A percentile compares a stretch with the other conserved stretches of the same genome.
Conservation (phyloP, 2,113 vertebrate genomes). For the Clinocottus analis region DNA sequence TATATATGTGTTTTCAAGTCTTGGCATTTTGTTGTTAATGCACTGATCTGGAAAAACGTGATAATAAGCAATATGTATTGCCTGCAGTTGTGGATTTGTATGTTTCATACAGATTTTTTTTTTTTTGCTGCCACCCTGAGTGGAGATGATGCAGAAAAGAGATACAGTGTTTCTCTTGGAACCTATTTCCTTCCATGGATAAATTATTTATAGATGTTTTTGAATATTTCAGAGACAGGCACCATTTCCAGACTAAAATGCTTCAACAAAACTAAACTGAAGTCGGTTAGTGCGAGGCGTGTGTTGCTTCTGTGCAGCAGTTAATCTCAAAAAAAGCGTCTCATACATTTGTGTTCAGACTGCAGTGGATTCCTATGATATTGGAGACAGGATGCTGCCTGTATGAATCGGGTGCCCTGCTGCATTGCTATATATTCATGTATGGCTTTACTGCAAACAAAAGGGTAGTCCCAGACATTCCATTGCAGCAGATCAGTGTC, state of each 20-base stretch:
- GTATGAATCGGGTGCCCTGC: constrained; percentile 61
- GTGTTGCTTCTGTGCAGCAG: constrained; percentile 12
- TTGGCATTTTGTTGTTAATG: constrained; percentile 4
- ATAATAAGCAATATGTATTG: background rate
- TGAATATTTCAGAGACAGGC: constrained; percentile 82
- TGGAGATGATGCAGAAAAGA: constrained; percentile 56
- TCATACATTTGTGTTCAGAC: constrained; percentile 54
- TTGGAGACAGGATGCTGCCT: constrained; percentile 59
- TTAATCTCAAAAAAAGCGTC: constrained; percentile 21
- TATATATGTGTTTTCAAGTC: background rate
- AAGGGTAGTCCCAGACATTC: constrained; percentile 58
- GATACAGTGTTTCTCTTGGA: constrained; percentile 64
- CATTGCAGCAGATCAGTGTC: constrained; percentile 61
- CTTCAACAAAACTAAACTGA: constrained; percentile 56
- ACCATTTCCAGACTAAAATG: constrained; percentile 73
- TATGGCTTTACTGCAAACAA: constrained; percentile 62
- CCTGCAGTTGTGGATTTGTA: constrained; percentile 20
- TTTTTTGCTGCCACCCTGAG: constrained; percentile 40
- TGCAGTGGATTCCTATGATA: constrained; percentile 62
- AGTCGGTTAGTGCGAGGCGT: constrained; percentile 35
- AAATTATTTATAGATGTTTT: constrained; percentile 83
- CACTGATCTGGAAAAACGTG: constrained; percentile 1
- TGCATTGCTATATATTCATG: constrained; percentile 72
- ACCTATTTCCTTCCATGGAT: constrained; percentile 77
- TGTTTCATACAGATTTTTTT: too few species aligned